Evolutionary conservation across 2,888 invertebrate genomes (phyloP), one percentile per base, ranked within the genome.

Genomic region (Biston betularia): DNA sequence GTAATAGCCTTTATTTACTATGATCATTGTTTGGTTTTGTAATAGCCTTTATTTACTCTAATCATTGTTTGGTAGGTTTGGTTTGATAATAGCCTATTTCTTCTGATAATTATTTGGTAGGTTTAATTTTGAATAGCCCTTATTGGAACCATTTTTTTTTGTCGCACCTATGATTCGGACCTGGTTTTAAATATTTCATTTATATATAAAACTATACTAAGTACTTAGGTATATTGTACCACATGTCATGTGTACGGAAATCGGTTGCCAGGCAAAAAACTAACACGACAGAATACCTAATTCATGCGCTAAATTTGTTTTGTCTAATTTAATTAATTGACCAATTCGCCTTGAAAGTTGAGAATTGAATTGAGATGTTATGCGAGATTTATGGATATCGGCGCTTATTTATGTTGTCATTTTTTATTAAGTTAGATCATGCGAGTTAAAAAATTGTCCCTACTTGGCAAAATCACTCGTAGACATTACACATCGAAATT

Each of bases 321-420:
- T 77, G 79, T 79, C 74, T 72, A 69, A 69, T 69, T 76, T 76
- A 78, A 83, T 84, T 83, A 82, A 83, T 83, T 75, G 78, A 75
- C 73, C 60, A 38, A 79, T 71, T 74, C 63, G 70, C 83, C 83
- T 84, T 84, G 83, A 74, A 57, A 63, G 57, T 58, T 24, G 24
- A 24, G 24, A 24, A 55, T 49, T 10, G 65, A 62, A 61, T 75
- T 77, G 68, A 75, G 69, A 72, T 70, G 69, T 74, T 69, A 70
- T 63, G 60, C 42, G 34, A 69, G 70, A 70, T 69, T 69, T 70
- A 69, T 67, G 15, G 54, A 24, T 33, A 42, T 49, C 24, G 12
- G n/a, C 2, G 33, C 33, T 59, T 68, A 68, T 63, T 68, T 55
- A 68, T 58, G 61, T 53, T 57, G 14, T 52, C 14, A 58, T 56